Evolutionary conservation across 2,888 invertebrate species (phyloP).

Genomic region (Caenorhabditis virilis): DNA sequence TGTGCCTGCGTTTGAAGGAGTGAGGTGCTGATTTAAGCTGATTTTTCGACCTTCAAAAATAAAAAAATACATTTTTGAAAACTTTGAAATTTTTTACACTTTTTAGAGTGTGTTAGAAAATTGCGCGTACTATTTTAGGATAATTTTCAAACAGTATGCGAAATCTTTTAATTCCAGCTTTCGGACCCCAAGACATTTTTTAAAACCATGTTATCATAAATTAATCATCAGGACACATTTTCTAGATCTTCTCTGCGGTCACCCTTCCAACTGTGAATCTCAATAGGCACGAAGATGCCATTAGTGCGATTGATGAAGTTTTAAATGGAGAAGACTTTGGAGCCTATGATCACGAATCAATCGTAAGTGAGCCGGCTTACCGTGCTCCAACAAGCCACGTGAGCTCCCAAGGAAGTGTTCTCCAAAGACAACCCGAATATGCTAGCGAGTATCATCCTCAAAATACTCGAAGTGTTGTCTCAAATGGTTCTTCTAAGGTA

Average conservation of each 20-base stretch:
- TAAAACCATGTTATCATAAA: too few relatives aligned
- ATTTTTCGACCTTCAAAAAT: too few relatives aligned
- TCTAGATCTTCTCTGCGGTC: conserved; percentile 43
- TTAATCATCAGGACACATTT: too few relatives aligned
- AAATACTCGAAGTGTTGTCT: conserved; percentile 21
- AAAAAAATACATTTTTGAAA: too few relatives aligned
- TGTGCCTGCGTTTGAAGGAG: too few relatives aligned
- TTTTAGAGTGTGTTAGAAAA: too few relatives aligned
- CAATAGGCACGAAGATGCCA: conserved; percentile 32
- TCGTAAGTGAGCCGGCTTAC: conserved; percentile 39
- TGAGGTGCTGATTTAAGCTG: too few relatives aligned
- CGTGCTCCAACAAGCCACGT: conserved; percentile 32
- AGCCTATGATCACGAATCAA: conserved; percentile 31
- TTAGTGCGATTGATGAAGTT: conserved; percentile 22
- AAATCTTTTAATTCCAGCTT: too few relatives aligned
- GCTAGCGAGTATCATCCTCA: conserved; percentile 26
- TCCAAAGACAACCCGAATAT: conserved; percentile 1
- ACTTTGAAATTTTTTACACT: too few relatives aligned
- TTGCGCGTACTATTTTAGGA: too few relatives aligned
- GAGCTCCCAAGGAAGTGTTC: conserved; percentile 26
- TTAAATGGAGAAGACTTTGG: conserved; percentile 17
- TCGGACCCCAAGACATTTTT: too few relatives aligned
- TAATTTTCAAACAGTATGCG: too few relatives aligned
- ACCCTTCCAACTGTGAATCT: conserved; percentile 25
- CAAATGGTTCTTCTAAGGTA: conserved; percentile 31